Evolutionary conservation across 2,113 vertebrate species (phyloP).

Genomic region (Tychaedon coryphoeus): DNA sequence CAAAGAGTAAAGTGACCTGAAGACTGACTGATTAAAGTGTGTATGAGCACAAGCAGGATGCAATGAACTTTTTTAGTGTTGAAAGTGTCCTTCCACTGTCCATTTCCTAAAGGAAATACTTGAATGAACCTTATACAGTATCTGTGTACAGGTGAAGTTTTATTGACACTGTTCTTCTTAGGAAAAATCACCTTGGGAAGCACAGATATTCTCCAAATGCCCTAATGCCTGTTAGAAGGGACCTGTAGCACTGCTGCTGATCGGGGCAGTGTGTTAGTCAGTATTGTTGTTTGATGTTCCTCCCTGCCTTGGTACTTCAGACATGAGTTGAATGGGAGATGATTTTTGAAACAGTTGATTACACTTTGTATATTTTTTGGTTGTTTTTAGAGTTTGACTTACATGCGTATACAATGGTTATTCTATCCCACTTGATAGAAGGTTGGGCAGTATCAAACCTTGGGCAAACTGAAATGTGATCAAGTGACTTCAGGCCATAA

Average conservation of each 20-base stretch:
- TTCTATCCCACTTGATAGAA: background rate
- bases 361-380: background rate
- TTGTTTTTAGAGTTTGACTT: background rate
- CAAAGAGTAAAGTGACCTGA: background rate
- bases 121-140: conserved; percentile 63
- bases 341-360: conserved; percentile 36
- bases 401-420: background rate
- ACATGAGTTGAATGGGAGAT: conserved; percentile 19
- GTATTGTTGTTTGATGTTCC: conserved; percentile 39
- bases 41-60: conserved; percentile 18
- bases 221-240: conserved; percentile 17
- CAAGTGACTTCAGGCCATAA: background rate
- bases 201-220: background rate
- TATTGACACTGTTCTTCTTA: conserved; percentile 26
- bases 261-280: conserved; percentile 26
- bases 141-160: conserved; percentile 58
- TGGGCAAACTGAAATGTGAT: background rate
- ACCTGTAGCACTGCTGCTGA: conserved; percentile 19
- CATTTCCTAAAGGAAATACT: conserved; percentile 64
- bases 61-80: background rate
- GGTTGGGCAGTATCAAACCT: background rate
- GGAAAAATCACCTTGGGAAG: background rate
- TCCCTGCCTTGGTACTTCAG: conserved; percentile 51
- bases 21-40: background rate
- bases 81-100: conserved; percentile 64